Evolutionary conservation across 1,140 invertebrate genomes (phyloP), one percentile per base, ranked within the genome.

Genomic region (Drosophila aff.): DNA sequence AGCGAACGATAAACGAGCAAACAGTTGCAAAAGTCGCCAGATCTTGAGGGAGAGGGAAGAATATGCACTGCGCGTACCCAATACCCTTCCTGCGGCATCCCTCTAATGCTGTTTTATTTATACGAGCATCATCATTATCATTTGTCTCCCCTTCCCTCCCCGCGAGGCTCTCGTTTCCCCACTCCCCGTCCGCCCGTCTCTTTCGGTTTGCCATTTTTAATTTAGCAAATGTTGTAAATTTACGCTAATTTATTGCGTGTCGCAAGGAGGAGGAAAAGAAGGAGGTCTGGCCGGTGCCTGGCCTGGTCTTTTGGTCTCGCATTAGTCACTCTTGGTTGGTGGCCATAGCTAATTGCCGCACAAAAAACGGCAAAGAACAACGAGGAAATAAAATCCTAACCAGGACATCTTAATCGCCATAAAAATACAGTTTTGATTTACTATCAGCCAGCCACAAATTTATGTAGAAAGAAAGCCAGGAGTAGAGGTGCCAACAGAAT

Each of bases 181-280:
- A 16, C 28, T 53, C 26, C 10, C 50, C 13, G 43, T 6, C 18
- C 10, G 41, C 15, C 15, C 43, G 9, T 18, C 58, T 69, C 59
- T 36, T 55, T 65, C 49, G 65, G 58, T 36, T 85, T 90, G 86
- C 85, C 85, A 85, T 90, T 89, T 89, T 89, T 85, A 89, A 90
- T 89, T 89, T 89, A 89, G 85, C 82, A 90, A 89, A 89, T 89
- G 85, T 89, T 89, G 85, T 89, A 89, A 89, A 89, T 89, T 89
- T 89, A 89, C 85, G 85, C 85, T 89, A 89, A 89, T 89, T 89
- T 89, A 89, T 89, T 90, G 85, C 85, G 85, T 89, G 85, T 90
- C 85, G 85, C 84, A 49, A 23, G 65, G 21, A 23, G 47, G 36
- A 31, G 61, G 49, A 13, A 28, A 47, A 28, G 31, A 26, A 61